Conservation (phyloP, 2,797 vertebrate genomes). For the Clarias fuscus region DNA sequence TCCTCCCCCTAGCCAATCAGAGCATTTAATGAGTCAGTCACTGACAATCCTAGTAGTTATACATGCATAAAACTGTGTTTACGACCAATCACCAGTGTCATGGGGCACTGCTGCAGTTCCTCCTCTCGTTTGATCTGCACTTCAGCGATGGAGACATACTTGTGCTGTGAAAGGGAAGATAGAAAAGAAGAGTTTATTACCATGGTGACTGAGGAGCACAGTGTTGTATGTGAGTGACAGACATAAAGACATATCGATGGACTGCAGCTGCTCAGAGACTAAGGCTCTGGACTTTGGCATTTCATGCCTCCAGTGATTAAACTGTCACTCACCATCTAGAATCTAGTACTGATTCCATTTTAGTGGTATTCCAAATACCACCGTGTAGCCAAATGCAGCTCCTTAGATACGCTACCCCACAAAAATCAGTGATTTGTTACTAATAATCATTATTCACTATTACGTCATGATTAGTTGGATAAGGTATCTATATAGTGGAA, state of each 20-base stretch:
- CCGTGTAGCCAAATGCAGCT: background rate
- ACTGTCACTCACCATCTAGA: background rate
- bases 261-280: conserved; percentile 1
- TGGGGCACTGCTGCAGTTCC: conserved; percentile 89
- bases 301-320: background rate
- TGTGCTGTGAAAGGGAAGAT: conserved; percentile 77
- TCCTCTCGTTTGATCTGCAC: conserved; percentile 92
- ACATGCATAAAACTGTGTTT: background rate
- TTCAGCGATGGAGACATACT: conserved; percentile 91
- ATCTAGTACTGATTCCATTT: background rate
- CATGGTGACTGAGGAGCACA: conserved; percentile 28
- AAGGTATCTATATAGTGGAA: background rate
- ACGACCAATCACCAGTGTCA: conserved; percentile 84
- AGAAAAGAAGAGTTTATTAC: conserved; percentile 26
- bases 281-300: background rate
- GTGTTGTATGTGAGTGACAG: background rate
- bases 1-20: conserved; percentile 84
- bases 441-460: background rate
- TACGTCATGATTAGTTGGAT: background rate
- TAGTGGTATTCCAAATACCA: background rate
- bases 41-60: conserved; percentile 13
- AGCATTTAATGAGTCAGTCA: background rate
- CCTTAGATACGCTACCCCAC: background rate
- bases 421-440: background rate
- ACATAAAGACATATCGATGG: background rate